These are phyloP conservation scores for Telenomus remus DNA, from an alignment of 1,140 invertebrate genomes.

Conservation along the genomic window DNA sequence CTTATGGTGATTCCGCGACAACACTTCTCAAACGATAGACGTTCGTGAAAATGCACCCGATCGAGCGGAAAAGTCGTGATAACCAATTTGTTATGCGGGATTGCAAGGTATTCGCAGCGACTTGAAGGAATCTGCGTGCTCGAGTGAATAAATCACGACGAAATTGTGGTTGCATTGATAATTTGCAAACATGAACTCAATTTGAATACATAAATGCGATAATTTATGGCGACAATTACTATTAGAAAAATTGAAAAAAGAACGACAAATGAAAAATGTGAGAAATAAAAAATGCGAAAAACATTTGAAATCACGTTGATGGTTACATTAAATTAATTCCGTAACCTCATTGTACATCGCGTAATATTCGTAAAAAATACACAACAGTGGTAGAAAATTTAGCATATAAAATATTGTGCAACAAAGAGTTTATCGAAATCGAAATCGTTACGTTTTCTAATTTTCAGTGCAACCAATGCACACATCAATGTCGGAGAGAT, in stretches of 20 bases:
- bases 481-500: constrained; percentile 15
- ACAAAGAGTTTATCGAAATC: constrained; percentile 27
- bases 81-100: constrained; percentile 34
- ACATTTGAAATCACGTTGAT: too few species aligned
- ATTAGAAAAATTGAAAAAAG: too few species aligned
- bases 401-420: constrained; percentile 41
- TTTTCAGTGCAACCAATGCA: constrained; percentile 35
- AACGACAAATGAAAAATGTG: too few species aligned
- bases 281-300: too few species aligned
- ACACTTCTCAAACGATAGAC: constrained; percentile 17
- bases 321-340: background rate
- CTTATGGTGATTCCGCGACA: constrained; percentile 40
- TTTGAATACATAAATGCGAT: too few species aligned
- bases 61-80: constrained; percentile 18
- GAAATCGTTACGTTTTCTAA: constrained; percentile 52
- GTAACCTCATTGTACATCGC: background rate
- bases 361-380: background rate
- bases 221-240: too few species aligned
- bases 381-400: constrained; percentile 3
- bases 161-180: too few species aligned
- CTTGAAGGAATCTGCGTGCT: too few species aligned
- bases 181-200: too few species aligned
- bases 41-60: constrained; percentile 21
- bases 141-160: too few species aligned
- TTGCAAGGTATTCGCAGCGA: background rate